Evolutionary conservation across 2,113 vertebrate genomes (phyloP).

Genomic region (Perca schrenkii): DNA sequence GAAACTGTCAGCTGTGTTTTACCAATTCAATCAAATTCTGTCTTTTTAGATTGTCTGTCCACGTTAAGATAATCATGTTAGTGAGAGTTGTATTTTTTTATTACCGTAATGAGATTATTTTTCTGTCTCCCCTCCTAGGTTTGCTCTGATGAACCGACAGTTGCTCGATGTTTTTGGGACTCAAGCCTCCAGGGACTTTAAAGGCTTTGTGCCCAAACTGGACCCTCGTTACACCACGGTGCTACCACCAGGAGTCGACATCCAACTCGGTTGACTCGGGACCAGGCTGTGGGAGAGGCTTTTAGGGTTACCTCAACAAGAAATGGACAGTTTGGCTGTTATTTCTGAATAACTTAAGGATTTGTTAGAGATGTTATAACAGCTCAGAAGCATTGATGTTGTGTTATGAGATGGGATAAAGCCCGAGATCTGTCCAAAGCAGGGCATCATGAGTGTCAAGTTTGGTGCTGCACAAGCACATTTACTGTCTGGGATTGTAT

Average conservation of each 20-base stretch:
- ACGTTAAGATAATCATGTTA: not conserved
- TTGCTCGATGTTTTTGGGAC: constrained; percentile 94
- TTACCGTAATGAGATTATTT: not conserved
- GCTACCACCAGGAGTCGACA: constrained; percentile 82
- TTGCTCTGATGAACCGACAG: constrained; percentile 94
- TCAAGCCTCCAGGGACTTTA: constrained; percentile 92
- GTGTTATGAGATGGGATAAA: constrained; percentile 17
- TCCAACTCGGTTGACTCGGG: constrained; percentile 85
- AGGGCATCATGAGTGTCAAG: not conserved
- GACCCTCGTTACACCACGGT: constrained; percentile 88
- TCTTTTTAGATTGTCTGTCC: not conserved
- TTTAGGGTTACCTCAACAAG: constrained; percentile 30
- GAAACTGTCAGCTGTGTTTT: not conserved
- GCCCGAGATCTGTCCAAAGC: constrained; percentile 25
- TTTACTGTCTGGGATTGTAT: not conserved
- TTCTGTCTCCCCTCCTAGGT: constrained; percentile 81
- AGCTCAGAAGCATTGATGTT: constrained; percentile 19
- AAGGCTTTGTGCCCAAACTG: constrained; percentile 90
- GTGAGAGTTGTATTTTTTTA: not conserved
- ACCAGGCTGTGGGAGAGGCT: not conserved
- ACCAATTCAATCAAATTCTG: not conserved
- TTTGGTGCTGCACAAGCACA: constrained; percentile 6
- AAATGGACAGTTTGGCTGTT: constrained; percentile 34
- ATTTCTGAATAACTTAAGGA: not conserved
- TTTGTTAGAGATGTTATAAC: not conserved